Base-by-base conservation (phyloP, 2,113 vertebrate species). In the Trematocara stigmaticum region DNA sequence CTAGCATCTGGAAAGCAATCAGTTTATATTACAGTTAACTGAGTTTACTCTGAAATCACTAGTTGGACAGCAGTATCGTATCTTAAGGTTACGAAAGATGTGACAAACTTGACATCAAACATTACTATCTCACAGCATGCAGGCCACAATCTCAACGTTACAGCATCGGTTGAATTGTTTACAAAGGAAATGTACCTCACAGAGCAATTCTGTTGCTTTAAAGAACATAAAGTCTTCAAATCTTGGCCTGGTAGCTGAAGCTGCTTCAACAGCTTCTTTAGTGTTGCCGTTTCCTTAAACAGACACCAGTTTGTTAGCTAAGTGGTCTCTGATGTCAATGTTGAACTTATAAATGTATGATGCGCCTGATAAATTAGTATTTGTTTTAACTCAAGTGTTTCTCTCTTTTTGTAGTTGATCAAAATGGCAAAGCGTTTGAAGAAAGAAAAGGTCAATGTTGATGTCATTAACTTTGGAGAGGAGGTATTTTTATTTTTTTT, bases 381-480 rank as follows among this genome's bases (percentile, higher is more conserved):
- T 57, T 35, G 5, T 55, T 12, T 81, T 42, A 71, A 29, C 34
- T 82, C 5, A 84, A 56, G 12, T 80, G 6, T 35, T 31, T 86
- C n/a, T 80, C 2, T 66, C 34, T 69, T 56, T 51, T 26, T 84
- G 7, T 40, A 99, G 98, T 91, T 99, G 90, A 97, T 99, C 87
- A 99, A 99, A 90, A 93, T 99, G 96, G 98, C 98, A 7, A 99
- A 99, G 89, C 97, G 98, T 9, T 95, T 99, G 51, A 99, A 99
- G 95, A 99, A 99, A 85, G 98, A 99, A 93, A 99, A 99, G 81
- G 98, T 99, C 86, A 98, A 97, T 2, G 98, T 99, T 66, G 98
- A 99, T 89, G 96, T 99, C 64, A 98, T 99, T 90, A 99, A 99
- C 91, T 99, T 99, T 52, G 98, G 98, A 90, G 98, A 99, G 84